These are phyloP conservation scores for Apamea anceps DNA, from an alignment of 2,888 invertebrate genomes.

Conservation along the genomic window DNA sequence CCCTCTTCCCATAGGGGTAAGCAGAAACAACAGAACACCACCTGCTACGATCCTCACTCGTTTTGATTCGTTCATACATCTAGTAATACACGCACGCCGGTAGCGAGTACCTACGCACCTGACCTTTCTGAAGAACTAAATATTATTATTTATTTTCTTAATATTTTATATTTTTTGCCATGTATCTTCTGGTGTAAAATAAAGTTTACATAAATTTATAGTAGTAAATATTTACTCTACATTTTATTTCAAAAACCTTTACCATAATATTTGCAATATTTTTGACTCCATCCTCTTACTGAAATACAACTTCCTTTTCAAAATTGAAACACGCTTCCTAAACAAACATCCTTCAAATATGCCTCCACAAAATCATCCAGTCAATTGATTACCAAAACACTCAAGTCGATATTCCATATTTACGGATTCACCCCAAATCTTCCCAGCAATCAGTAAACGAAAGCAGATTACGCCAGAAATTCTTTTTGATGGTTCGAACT, in stretches of 20 bases:
- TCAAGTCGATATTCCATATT: conserved; percentile 47
- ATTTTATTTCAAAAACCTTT: not conserved
- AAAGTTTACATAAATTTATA: no score
- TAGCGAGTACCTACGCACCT: not conserved
- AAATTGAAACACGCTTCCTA: conserved; percentile 8
- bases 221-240: not conserved
- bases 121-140: not conserved
- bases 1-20: not conserved
- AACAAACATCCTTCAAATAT: conserved; percentile 15
- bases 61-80: not conserved
- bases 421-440: conserved; percentile 49
- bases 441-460: conserved; percentile 68
- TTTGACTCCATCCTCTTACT: not conserved
- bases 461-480: conserved; percentile 63
- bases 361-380: conserved; percentile 21
- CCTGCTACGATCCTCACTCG: not conserved
- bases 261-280: not conserved
- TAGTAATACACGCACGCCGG: not conserved
- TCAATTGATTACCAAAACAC: conserved; percentile 45
- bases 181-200: no score
- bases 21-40: not conserved
- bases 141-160: not conserved
- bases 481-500: conserved; percentile 65
- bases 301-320: not conserved
- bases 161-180: not conserved